Evolutionary conservation across 1,140 invertebrate genomes (phyloP).

Genomic region (Himalopsyche phryganea): DNA sequence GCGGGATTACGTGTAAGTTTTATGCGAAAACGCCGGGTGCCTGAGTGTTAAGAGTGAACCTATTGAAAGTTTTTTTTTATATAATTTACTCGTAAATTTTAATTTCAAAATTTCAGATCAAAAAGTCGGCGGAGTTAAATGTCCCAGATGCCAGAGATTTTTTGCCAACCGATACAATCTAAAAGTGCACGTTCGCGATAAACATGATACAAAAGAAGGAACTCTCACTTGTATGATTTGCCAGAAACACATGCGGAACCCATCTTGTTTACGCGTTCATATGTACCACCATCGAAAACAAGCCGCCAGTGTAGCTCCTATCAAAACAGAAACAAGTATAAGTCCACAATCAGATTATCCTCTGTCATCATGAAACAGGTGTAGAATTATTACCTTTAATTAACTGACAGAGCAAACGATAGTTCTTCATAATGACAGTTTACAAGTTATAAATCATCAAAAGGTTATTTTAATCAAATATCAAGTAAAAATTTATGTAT

Average conservation of each 20-base stretch:
- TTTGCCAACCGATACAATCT: conserved; percentile 62
- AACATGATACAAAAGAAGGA: conserved; percentile 54
- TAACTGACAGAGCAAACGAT: too few species aligned
- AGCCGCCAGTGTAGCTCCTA: conserved; percentile 27
- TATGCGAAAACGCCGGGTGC: too few species aligned
- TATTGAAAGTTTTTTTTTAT: too few species aligned
- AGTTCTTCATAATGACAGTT: too few species aligned
- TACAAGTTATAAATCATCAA: too few species aligned
- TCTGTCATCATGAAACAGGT: too few species aligned
- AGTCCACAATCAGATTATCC: too few species aligned
- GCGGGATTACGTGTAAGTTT: too few species aligned
- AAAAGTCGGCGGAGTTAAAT: conserved; percentile 44
- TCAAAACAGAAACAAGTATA: background rate
- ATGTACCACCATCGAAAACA: conserved; percentile 60
- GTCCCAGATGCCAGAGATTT: conserved; percentile 55
- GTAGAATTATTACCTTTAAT: too few species aligned
- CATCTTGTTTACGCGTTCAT: conserved; percentile 56
- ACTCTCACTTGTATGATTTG: conserved; percentile 56
- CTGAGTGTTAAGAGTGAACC: too few species aligned
- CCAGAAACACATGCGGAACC: conserved; percentile 57
- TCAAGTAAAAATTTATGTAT: too few species aligned
- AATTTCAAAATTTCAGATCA: background rate
- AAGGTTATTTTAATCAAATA: too few species aligned
- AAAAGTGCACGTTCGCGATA: conserved; percentile 60
- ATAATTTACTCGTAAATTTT: background rate